These are phyloP conservation scores for Cistogaster globosa DNA, from an alignment of 2,888 invertebrate genomes.

Conservation along the genomic window DNA sequence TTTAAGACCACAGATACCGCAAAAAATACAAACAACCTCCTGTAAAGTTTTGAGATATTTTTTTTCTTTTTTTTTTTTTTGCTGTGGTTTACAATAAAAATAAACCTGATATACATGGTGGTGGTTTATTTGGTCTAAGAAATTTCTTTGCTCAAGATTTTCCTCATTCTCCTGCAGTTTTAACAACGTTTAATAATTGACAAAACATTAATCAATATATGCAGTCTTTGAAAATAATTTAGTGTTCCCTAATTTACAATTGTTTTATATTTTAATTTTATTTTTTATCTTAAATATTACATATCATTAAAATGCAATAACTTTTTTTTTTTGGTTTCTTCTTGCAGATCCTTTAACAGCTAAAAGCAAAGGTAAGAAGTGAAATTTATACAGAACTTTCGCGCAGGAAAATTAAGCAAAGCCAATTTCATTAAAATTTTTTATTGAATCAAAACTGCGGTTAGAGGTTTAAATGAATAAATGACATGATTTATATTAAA, in stretches of 20 bases:
- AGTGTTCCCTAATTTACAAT: background rate
- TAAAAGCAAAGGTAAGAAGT: too few relatives aligned
- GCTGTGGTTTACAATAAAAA: background rate
- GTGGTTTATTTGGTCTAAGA: slow-evolving; percentile 62
- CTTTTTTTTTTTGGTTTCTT: too few relatives aligned
- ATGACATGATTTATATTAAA: too few relatives aligned
- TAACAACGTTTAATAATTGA: slow-evolving; percentile 60
- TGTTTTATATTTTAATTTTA: slow-evolving; percentile 11
- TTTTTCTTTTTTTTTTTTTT: slow-evolving; percentile 7
- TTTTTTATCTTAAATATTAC: background rate
- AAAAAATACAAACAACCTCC: slow-evolving; percentile 30
- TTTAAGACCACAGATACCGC: slow-evolving; percentile 45
- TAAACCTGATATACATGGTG: slow-evolving; percentile 25
- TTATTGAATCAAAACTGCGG: too few relatives aligned
- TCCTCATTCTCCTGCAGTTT: slow-evolving; percentile 26
- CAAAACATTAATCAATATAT: slow-evolving; percentile 64
- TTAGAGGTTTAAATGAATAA: too few relatives aligned
- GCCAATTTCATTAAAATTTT: too few relatives aligned
- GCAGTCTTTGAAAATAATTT: slow-evolving; percentile 14
- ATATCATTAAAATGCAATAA: too few relatives aligned
- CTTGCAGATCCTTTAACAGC: too few relatives aligned
- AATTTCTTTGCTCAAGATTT: slow-evolving; percentile 24
- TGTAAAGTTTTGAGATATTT: slow-evolving; percentile 1
- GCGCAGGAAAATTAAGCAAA: too few relatives aligned
- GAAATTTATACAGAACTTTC: too few relatives aligned